phyloP scores from a whole-genome alignment of 1,140 invertebrate species.

The Helicoverpa zea region DNA sequence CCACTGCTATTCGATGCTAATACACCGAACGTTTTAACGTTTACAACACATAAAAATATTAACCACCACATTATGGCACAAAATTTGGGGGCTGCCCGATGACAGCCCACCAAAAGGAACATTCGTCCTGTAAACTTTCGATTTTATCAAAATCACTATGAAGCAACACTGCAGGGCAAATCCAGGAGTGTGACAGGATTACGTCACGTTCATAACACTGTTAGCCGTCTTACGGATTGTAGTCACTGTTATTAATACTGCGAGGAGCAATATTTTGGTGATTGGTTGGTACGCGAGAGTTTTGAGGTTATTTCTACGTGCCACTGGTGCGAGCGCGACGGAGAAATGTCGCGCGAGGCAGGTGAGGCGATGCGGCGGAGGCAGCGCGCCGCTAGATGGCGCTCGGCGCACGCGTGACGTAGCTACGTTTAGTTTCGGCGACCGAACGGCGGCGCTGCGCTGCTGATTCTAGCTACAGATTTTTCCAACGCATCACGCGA shows the following conservation, averaged over 20 bases:
- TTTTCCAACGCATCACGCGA: slow-evolving; percentile 80
- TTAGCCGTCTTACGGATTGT: slow-evolving; percentile 58
- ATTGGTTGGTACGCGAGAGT: slow-evolving; percentile 73
- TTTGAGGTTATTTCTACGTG: slow-evolving; percentile 85
- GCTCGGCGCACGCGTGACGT: slow-evolving; percentile 69
- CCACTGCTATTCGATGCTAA: slow-evolving; percentile 69
- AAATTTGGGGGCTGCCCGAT: slow-evolving; percentile 83
- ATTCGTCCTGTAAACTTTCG: slow-evolving; percentile 82
- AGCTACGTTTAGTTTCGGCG: slow-evolving; percentile 73
- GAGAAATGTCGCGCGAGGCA: slow-evolving; percentile 73
- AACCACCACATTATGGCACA: slow-evolving; percentile 84
- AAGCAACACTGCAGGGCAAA: slow-evolving; percentile 66
- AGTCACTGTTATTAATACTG: slow-evolving; percentile 71
- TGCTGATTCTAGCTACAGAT: slow-evolving; percentile 83
- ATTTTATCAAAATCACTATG: slow-evolving; percentile 76
- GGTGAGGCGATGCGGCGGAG: slow-evolving; percentile 71
- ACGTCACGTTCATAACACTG: slow-evolving; percentile 65
- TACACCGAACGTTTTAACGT: slow-evolving; percentile 74
- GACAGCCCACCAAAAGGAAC: slow-evolving; percentile 84
- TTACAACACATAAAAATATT: slow-evolving; percentile 79
- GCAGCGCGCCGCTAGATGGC: slow-evolving; percentile 74
- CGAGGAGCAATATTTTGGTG: slow-evolving; percentile 74
- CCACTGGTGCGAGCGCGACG: slow-evolving; percentile 81
- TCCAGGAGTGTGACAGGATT: slow-evolving; percentile 54
- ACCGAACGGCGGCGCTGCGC: slow-evolving; percentile 81